Percentiles rank a stretch among this genome's conserved stretches.
Evolutionary conservation across 2,888 invertebrate species (phyloP).

Genomic region (Globia sparganii): DNA sequence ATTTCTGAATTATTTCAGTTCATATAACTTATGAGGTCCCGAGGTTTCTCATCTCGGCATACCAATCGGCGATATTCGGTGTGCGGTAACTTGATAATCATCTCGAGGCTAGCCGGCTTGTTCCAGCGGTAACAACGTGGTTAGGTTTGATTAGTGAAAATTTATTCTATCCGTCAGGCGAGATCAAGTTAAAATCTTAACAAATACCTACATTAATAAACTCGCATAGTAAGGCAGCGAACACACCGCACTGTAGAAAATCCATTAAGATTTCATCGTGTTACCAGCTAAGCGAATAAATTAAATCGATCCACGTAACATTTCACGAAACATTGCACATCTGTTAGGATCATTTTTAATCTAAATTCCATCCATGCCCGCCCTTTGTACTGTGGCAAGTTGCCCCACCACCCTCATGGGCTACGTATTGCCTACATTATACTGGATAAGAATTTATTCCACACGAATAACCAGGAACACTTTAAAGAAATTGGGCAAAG

Average conservation of each 20-base stretch:
- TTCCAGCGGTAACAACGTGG: no score
- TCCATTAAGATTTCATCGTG: slow-evolving; percentile 37
- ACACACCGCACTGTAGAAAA: slow-evolving; percentile 24
- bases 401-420: slow-evolving; percentile 70
- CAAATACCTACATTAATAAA: neutral
- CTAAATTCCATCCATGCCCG: slow-evolving; percentile 83
- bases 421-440: slow-evolving; percentile 74
- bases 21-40: no score
- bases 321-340: slow-evolving; percentile 84
- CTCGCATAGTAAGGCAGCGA: neutral
- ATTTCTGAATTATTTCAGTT: neutral
- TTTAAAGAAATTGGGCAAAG: slow-evolving; percentile 71
- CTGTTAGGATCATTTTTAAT: slow-evolving; percentile 84
- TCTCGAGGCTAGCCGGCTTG: no score
- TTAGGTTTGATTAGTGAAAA: neutral
- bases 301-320: slow-evolving; percentile 72
- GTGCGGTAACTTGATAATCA: no score
- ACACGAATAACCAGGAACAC: slow-evolving; percentile 74
- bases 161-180: neutral
- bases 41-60: no score
- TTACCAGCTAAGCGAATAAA: slow-evolving; percentile 51
- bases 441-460: slow-evolving; percentile 81
- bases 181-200: neutral
- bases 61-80: no score
- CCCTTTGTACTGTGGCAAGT: slow-evolving; percentile 78